phyloP scores from a whole-genome alignment of 2,888 invertebrate genomes.

The Chouioia cunea region DNA sequence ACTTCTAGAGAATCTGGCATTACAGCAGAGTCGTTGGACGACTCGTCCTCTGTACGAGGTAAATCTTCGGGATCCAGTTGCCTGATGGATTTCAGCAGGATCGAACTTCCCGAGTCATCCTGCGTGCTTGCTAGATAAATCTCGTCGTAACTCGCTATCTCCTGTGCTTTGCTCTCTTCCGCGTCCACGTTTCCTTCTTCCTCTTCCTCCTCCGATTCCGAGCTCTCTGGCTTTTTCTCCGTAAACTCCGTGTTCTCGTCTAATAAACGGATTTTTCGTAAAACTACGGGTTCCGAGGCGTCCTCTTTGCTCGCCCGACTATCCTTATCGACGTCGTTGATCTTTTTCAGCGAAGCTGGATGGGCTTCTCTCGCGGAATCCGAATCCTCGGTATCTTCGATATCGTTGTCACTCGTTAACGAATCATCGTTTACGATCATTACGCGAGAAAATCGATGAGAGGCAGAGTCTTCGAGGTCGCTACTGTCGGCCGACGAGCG shows the following conservation, averaged over 20 bases:
- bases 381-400: constrained; percentile 62
- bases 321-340: constrained; percentile 55
- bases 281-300: constrained; percentile 60
- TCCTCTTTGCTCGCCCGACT: neutral
- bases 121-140: constrained; percentile 63
- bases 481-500: constrained; percentile 66
- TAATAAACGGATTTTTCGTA: constrained; percentile 58
- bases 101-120: constrained; percentile 58
- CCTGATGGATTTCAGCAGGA: constrained; percentile 63
- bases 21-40: constrained; percentile 55
- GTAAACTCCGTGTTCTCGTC: constrained; percentile 54
- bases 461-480: constrained; percentile 63
- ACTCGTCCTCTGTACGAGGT: constrained; percentile 26
- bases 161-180: constrained; percentile 24
- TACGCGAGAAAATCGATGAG: constrained; percentile 66
- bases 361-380: constrained; percentile 59
- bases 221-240: constrained; percentile 29
- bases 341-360: constrained; percentile 56
- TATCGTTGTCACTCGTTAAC: constrained; percentile 63
- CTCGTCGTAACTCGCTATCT: constrained; percentile 56
- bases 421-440: constrained; percentile 68
- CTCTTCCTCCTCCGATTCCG: constrained; percentile 13
- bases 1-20: constrained; percentile 64
- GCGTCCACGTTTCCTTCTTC: constrained; percentile 39
- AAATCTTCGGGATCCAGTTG: constrained; percentile 60